phyloP scores from a whole-genome alignment of 2,113 vertebrate species.

The Siphamia tubifer region DNA sequence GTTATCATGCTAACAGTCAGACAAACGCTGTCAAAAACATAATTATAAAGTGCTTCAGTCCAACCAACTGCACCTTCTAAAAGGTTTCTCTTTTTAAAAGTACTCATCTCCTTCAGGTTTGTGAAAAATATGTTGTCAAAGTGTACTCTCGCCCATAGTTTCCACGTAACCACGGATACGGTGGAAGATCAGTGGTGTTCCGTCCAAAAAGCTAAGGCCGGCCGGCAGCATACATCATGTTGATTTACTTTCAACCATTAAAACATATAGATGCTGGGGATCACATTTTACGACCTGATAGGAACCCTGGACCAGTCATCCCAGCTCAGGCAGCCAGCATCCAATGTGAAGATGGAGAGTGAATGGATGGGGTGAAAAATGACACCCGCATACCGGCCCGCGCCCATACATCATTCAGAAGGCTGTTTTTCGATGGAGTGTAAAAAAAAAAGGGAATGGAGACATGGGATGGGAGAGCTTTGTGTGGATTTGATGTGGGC shows the following conservation, averaged over 20 bases:
- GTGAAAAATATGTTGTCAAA: too few relatives aligned
- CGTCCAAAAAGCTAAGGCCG: background rate
- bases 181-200: background rate
- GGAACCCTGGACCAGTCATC: conserved; percentile 17
- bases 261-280: conserved; percentile 66
- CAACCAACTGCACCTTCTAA: too few relatives aligned
- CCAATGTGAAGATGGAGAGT: conserved; percentile 5
- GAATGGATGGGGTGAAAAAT: conserved; percentile 65
- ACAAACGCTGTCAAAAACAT: too few relatives aligned
- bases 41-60: too few relatives aligned
- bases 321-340: background rate
- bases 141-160: too few relatives aligned
- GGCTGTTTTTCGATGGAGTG: conserved; percentile 36
- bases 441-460: conserved; percentile 59
- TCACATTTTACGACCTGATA: conserved; percentile 58
- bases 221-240: conserved; percentile 56
- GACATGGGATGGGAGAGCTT: conserved; percentile 32
- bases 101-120: too few relatives aligned
- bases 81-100: too few relatives aligned
- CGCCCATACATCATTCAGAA: conserved; percentile 71
- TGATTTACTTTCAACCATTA: conserved; percentile 70
- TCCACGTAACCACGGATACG: too few relatives aligned
- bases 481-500: background rate
- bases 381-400: conserved; percentile 48
- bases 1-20: too few relatives aligned